Evolutionary conservation across 2,888 invertebrate species (phyloP).

Genomic region (Leucoma salicis): DNA sequence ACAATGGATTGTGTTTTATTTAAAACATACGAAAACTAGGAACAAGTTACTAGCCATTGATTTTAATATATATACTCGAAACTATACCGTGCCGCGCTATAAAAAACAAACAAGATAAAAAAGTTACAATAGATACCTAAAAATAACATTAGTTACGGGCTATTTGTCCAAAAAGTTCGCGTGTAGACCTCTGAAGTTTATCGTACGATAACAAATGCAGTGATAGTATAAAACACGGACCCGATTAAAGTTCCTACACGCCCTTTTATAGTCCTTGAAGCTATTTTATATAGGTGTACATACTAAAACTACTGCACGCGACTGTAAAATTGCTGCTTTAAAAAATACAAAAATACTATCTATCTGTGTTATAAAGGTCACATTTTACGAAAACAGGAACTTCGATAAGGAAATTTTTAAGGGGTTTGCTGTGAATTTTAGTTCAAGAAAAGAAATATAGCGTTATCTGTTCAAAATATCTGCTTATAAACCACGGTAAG

Average conservation of each 20-base stretch:
- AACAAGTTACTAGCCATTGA: too few relatives aligned
- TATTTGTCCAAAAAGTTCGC: constrained; percentile 49
- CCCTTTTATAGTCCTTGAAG: constrained; percentile 41
- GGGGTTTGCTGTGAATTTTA: constrained; percentile 11
- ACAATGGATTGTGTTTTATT: too few relatives aligned
- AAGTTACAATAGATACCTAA: background rate
- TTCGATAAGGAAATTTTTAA: constrained; percentile 21
- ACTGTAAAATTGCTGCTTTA: constrained; percentile 30
- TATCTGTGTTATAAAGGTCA: constrained; percentile 21
- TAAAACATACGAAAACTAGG: too few relatives aligned
- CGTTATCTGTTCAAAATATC: background rate
- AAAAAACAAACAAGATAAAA: too few relatives aligned
- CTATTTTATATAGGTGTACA: constrained; percentile 16
- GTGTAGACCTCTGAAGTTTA: constrained; percentile 45
- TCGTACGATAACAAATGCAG: constrained; percentile 34
- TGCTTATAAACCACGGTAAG: background rate
- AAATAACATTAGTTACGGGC: constrained; percentile 41
- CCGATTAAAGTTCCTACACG: constrained; percentile 58
- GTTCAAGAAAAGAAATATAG: background rate
- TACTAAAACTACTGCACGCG: constrained; percentile 17
- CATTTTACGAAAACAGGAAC: constrained; percentile 38
- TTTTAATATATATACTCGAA: too few relatives aligned
- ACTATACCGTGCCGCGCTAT: too few relatives aligned
- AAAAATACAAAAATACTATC: constrained; percentile 13
- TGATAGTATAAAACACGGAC: constrained; percentile 34